These are phyloP conservation scores for Lepus townsendii DNA, from an alignment of 2,797 vertebrate genomes.

Conservation along the genomic window DNA sequence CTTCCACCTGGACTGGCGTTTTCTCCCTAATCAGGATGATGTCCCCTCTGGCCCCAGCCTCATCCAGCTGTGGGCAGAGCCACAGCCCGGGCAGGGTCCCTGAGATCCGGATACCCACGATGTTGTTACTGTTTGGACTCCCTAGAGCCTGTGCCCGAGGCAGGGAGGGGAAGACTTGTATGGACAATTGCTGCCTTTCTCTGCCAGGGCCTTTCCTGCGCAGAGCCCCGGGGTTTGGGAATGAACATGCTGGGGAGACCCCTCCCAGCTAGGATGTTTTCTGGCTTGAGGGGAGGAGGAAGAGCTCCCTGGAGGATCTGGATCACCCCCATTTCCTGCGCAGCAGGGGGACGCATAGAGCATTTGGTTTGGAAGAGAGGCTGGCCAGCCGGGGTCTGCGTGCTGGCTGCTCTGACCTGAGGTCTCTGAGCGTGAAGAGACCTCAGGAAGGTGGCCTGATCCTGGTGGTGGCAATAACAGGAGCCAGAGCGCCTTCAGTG, in stretches of 20 bases:
- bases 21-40: slow-evolving; percentile 93
- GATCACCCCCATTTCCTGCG: background rate
- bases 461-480: background rate
- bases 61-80: slow-evolving; percentile 43
- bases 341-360: background rate
- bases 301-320: background rate
- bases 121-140: background rate
- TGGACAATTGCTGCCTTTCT: too few species aligned
- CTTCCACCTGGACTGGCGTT: slow-evolving; percentile 90
- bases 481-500: background rate
- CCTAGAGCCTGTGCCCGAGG: too few species aligned
- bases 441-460: background rate
- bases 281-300: background rate
- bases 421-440: background rate
- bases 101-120: background rate
- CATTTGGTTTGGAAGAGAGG: background rate
- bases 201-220: background rate
- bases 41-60: slow-evolving; percentile 81
- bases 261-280: background rate
- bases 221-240: background rate
- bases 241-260: background rate
- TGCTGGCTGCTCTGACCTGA: background rate
- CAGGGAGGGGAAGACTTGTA: too few species aligned
- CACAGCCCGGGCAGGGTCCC: background rate
- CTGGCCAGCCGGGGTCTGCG: background rate